Evolutionary conservation across 2,113 vertebrate genomes (phyloP).

Genomic region (Scomber scombrus): DNA sequence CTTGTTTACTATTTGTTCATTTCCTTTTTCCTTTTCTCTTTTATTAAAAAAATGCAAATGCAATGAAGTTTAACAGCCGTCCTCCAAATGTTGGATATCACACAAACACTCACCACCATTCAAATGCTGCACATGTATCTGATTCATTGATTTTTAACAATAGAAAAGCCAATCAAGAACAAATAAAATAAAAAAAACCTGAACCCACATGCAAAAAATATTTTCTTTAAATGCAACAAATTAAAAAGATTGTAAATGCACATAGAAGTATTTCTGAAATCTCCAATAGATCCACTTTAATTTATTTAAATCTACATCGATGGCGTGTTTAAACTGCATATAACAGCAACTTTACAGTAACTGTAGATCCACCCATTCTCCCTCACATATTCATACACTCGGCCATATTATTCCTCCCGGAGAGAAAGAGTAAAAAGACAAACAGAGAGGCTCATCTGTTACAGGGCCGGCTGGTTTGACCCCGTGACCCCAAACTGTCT

Average conservation of each 20-base stretch:
- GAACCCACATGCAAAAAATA: too few species aligned
- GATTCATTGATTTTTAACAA: too few species aligned
- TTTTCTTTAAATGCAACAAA: neutral
- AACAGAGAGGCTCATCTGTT: conserved; percentile 9
- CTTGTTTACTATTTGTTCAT: too few species aligned
- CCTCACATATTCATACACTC: neutral
- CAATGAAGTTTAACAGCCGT: too few species aligned
- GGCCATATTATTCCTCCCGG: neutral
- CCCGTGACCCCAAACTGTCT: conserved; percentile 31
- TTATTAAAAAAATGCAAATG: too few species aligned
- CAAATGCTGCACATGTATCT: neutral
- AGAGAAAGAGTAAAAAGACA: conserved; percentile 3
- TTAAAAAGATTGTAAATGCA: neutral
- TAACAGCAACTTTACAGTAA: neutral
- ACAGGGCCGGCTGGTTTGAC: conserved; percentile 31
- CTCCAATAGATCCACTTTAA: neutral
- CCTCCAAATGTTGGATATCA: too few species aligned
- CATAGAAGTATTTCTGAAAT: neutral
- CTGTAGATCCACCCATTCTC: neutral
- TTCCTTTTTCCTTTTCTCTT: too few species aligned
- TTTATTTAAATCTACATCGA: neutral
- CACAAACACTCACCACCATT: too few species aligned
- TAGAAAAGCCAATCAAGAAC: too few species aligned
- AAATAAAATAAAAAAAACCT: too few species aligned
- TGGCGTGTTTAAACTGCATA: neutral